Conservation (phyloP, 2,113 vertebrate species). For the Equus quagga region DNA sequence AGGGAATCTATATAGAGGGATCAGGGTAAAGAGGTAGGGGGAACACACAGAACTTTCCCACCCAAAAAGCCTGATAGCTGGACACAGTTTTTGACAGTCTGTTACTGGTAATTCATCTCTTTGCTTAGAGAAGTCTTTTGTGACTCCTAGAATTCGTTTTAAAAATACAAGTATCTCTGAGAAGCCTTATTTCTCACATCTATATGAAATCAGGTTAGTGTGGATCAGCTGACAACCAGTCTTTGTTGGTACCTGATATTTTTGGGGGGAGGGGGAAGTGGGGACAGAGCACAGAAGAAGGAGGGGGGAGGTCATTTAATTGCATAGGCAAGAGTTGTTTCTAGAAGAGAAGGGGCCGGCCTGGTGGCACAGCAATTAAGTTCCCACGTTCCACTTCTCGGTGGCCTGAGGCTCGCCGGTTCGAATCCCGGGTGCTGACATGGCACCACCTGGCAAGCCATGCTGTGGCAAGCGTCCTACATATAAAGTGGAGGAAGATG, state of each 20-base stretch:
- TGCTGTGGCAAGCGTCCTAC: too few relatives aligned
- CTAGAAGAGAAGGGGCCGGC: not conserved
- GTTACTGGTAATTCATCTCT: not conserved
- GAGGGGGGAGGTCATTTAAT: not conserved
- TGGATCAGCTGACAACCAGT: not conserved
- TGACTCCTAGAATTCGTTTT: not conserved
- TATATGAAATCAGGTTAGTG: not conserved
- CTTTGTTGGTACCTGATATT: not conserved
- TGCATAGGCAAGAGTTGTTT: not conserved
- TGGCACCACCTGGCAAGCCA: too few relatives aligned
- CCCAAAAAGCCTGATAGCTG: not conserved
- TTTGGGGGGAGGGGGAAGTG: accelerated
- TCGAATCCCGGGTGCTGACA: too few relatives aligned
- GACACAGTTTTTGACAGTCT: not conserved
- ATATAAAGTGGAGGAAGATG: too few relatives aligned
- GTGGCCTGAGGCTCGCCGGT: too few relatives aligned
- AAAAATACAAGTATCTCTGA: slow-evolving; percentile 22
- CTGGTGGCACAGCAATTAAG: too few relatives aligned
- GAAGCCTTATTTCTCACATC: not conserved
- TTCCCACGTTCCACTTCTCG: too few relatives aligned
- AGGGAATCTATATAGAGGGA: not conserved
- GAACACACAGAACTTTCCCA: not conserved
- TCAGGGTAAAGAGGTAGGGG: not conserved
- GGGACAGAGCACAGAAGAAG: not conserved
- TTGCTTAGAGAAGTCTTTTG: slow-evolving; percentile 11